These are phyloP conservation scores for Lota lota DNA, from an alignment of 2,113 vertebrate species.

Conservation along the genomic window DNA sequence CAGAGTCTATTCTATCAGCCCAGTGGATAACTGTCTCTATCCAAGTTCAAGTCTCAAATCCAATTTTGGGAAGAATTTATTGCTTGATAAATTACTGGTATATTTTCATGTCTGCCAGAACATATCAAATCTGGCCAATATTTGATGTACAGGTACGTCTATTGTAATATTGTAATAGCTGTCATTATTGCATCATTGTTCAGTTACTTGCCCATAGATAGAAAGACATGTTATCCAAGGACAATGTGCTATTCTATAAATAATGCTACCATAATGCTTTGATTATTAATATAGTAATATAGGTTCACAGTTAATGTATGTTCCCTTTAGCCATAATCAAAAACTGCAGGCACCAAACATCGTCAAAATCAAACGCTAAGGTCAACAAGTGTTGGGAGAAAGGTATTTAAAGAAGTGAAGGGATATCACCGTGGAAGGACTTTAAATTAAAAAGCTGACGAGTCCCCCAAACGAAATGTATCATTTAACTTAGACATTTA, in stretches of 20 bases:
- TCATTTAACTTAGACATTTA: too few relatives aligned
- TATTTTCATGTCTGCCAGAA: too few relatives aligned
- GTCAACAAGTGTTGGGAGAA: not conserved
- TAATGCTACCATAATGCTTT: conserved; percentile 27
- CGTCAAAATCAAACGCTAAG: not conserved
- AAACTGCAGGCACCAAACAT: not conserved
- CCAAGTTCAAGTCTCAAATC: too few relatives aligned
- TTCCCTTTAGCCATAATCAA: conserved; percentile 7
- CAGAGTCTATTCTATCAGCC: too few relatives aligned
- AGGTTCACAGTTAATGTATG: conserved; percentile 44
- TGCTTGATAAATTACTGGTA: too few relatives aligned
- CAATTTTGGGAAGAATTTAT: too few relatives aligned
- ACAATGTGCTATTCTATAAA: conserved; percentile 20
- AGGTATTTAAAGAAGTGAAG: not conserved
- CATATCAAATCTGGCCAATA: not conserved
- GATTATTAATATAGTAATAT: conserved; percentile 34
- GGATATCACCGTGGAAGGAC: not conserved
- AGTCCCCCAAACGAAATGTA: not conserved
- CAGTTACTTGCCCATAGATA: conserved; percentile 17
- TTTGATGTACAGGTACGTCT: too few relatives aligned
- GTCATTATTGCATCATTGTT: not conserved
- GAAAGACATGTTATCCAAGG: conserved; percentile 24
- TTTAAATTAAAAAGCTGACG: not conserved
- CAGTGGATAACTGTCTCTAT: too few relatives aligned
- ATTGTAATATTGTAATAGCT: not conserved